Base-by-base conservation (phyloP, 2,113 vertebrate species). In the Chlamydotis undulata region DNA sequence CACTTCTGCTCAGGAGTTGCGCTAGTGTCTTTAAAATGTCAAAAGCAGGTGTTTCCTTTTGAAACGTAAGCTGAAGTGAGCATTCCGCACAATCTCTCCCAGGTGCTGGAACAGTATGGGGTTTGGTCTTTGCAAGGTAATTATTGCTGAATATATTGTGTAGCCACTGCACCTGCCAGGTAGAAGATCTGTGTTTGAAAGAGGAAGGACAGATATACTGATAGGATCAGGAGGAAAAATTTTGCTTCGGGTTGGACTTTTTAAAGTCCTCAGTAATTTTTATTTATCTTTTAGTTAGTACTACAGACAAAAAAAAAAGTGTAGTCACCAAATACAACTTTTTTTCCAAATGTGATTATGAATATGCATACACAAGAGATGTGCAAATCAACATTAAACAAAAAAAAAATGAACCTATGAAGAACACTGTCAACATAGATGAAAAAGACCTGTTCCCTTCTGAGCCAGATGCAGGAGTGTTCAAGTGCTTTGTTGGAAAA, bases 71-170 rank as follows among this genome's bases (percentile, higher is more conserved):
- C 79, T 91, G 94, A 95, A 41, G 12, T 79, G 79, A 93, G 84
- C 95, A 90, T 94, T 96, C 96, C 96, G 64, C 60, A 65, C 86
- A 92, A 75, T 93, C 78, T 89, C 93, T 94, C 91, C 90, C 91
- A 93, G 94, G 93, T 97, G 93, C 85, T 79, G 21, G 75, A 83
- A 73, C 90, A 87, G 90, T 86, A 37, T 82, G 94, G 13, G 55
- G 64, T 35, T 94, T 57, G 69, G 60, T 69, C 67, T 97, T 94
- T 87, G 53, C 5, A 45, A 88, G 87, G 67, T 83, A 94, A 96
- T 97, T 96, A 92, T 81, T 79, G 91, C 93, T 95, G 95, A 90
- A 35, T 33, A 39, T 15, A 29, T 69, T 87, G 60, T 69, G 24
- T 19, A 63, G 33, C 73, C 64, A 59, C 61, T 13, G 49, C 76